Conservation (phyloP, 2,113 vertebrate genomes). For the Seriola aureovittata region DNA sequence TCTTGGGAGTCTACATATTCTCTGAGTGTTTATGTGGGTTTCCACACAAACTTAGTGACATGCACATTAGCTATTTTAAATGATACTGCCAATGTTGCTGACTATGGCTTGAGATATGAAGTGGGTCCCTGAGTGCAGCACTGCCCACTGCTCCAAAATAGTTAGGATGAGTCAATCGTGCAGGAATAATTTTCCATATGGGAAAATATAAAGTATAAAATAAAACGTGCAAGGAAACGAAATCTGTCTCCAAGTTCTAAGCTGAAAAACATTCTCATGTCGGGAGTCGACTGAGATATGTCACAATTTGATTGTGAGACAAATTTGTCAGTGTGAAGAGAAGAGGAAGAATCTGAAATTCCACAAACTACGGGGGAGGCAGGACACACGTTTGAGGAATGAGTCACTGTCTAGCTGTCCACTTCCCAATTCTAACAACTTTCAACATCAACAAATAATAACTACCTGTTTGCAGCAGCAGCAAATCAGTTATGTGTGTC, state of each 20-base stretch:
- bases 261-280: neutral
- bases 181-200: neutral
- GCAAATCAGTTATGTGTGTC: neutral
- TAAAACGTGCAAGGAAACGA: neutral
- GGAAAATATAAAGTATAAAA: neutral
- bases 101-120: slow-evolving; percentile 5
- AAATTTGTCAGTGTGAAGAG: neutral
- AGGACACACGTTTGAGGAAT: neutral
- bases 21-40: slow-evolving; percentile 6
- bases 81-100: neutral
- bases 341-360: slow-evolving; percentile 20
- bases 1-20: neutral
- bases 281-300: neutral
- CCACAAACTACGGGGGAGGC: slow-evolving; percentile 4
- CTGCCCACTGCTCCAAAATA: neutral
- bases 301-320: slow-evolving; percentile 8
- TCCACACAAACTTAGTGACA: slow-evolving; percentile 23
- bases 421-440: slow-evolving; percentile 60
- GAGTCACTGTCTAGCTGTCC: slow-evolving; percentile 24
- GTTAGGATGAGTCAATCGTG: neutral
- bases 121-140: neutral
- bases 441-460: slow-evolving; percentile 49
- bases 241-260: neutral
- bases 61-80: slow-evolving; percentile 12
- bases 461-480: slow-evolving; percentile 11